Conservation (phyloP, 2,888 invertebrate species). For the Cylloceria caligata region DNA sequence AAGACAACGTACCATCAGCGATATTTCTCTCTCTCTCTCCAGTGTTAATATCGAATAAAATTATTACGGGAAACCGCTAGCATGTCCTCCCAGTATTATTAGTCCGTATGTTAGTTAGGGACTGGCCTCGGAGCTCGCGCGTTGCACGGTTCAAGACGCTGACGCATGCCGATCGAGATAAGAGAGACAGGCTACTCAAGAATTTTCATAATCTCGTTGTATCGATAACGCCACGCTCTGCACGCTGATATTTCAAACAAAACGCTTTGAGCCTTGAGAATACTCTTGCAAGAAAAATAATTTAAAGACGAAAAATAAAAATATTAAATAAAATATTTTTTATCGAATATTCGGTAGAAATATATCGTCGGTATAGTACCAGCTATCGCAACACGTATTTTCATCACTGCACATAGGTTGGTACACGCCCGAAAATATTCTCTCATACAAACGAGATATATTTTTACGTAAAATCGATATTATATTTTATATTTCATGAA, state of each 20-base stretch:
- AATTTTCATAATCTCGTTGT: slow-evolving; percentile 45
- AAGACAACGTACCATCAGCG: background rate
- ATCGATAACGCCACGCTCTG: slow-evolving; percentile 44
- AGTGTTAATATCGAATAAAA: slow-evolving; percentile 18
- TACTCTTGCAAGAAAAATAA: background rate
- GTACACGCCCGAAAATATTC: slow-evolving; percentile 46
- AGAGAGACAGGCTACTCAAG: slow-evolving; percentile 36
- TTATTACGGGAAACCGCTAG: slow-evolving; percentile 17
- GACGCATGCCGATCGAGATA: slow-evolving; percentile 63
- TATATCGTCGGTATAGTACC: slow-evolving; percentile 61
- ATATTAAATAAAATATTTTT: background rate
- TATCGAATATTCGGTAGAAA: background rate
- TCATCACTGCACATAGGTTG: slow-evolving; percentile 44
- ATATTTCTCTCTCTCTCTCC: background rate
- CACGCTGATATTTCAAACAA: background rate
- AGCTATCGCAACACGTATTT: slow-evolving; percentile 42
- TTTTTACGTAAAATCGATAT: background rate
- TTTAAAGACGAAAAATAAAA: background rate
- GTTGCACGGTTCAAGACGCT: slow-evolving; percentile 53
- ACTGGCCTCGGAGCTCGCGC: slow-evolving; percentile 51
- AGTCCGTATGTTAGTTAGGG: slow-evolving; percentile 14
- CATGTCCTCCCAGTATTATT: slow-evolving; percentile 7
- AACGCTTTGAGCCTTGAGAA: background rate
- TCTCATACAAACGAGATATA: background rate
- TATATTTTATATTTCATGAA: slow-evolving; percentile 1